Percentiles rank a stretch among this genome's conserved stretches.
These are phyloP conservation scores for Lagopus muta DNA, from an alignment of 2,113 vertebrate species.

Conservation along the genomic window DNA sequence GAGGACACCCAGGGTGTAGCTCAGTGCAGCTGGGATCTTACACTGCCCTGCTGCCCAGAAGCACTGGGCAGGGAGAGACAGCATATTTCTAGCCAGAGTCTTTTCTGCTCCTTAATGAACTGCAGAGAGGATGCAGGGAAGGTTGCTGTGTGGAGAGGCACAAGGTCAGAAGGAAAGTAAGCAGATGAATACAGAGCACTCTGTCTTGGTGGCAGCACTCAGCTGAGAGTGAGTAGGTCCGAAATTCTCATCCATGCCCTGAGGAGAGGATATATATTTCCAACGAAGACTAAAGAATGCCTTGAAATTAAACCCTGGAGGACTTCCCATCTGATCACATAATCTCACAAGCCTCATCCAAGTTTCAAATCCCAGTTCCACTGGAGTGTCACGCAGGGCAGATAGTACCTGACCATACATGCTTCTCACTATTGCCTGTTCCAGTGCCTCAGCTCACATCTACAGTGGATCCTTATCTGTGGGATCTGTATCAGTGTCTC, in stretches of 20 bases:
- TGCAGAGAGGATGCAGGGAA: accelerated
- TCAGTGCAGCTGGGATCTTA: not conserved
- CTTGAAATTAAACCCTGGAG: not conserved
- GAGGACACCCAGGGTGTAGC: not conserved
- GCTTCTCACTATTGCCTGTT: not conserved
- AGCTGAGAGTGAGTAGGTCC: not conserved
- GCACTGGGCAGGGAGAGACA: not conserved
- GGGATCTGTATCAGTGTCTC: not conserved
- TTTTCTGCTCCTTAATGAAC: not conserved
- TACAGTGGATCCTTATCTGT: not conserved
- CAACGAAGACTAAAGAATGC: not conserved
- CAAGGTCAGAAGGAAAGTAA: accelerated
- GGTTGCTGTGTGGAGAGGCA: not conserved
- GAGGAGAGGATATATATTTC: not conserved
- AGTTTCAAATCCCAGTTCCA: not conserved
- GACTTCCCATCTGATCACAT: not conserved
- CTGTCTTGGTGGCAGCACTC: accelerated
- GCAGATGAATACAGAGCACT: accelerated
- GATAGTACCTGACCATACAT: accelerated
- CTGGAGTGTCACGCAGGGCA: not conserved
- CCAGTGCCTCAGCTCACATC: not conserved
- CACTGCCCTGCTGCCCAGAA: accelerated
- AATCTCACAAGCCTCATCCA: not conserved
- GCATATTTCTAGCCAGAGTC: accelerated
- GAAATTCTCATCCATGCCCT: not conserved